Evolutionary conservation across 1,140 invertebrate species (phyloP).

Genomic region (Bombus waltoni): DNA sequence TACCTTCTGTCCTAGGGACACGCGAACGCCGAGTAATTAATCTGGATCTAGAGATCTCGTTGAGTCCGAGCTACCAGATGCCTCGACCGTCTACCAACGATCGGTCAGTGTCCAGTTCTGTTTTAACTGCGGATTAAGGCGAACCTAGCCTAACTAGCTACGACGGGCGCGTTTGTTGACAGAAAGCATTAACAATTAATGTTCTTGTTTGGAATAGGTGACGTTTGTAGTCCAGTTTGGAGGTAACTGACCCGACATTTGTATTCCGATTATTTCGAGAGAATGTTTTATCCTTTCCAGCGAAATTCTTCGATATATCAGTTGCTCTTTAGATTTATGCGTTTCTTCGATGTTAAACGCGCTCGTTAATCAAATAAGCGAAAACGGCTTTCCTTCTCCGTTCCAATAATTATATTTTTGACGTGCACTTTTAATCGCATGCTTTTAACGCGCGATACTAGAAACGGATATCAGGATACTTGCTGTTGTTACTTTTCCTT

Average conservation of each 20-base stretch:
- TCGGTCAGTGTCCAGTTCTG: conserved; percentile 75
- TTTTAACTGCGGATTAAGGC: conserved; percentile 75
- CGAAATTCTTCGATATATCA: background rate
- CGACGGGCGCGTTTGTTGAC: conserved; percentile 63
- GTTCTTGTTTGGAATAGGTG: background rate
- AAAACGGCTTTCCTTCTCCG: too few species aligned
- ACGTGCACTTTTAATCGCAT: too few species aligned
- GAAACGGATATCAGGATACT: too few species aligned
- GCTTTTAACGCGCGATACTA: too few species aligned
- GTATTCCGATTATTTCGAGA: background rate
- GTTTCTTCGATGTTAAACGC: background rate
- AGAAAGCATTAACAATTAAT: conserved; percentile 63
- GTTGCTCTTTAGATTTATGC: too few species aligned
- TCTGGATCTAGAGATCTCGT: conserved; percentile 62
- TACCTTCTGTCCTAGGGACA: conserved; percentile 41
- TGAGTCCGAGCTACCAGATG: conserved; percentile 67
- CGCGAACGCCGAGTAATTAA: conserved; percentile 71
- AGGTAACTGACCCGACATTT: background rate
- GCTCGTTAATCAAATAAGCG: too few species aligned
- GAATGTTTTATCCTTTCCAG: background rate
- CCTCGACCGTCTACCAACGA: conserved; percentile 65
- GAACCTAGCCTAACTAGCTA: conserved; percentile 61
- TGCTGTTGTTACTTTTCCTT: background rate
- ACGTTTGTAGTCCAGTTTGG: background rate
- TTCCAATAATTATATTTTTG: too few species aligned